These are phyloP conservation scores for Kryptolebias marmoratus DNA, from an alignment of 2,113 vertebrate species.

Conservation along the genomic window DNA sequence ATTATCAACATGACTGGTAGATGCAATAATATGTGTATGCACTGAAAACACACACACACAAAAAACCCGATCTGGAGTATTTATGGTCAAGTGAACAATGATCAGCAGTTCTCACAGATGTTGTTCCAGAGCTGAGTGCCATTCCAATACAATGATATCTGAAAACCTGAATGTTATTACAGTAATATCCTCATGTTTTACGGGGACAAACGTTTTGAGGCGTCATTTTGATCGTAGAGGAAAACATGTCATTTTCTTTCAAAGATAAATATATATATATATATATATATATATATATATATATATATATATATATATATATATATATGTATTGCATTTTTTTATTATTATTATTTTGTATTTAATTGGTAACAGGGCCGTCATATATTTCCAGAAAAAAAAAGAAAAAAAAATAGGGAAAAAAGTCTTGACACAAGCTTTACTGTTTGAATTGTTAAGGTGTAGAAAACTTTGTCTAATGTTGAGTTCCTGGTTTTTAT, in stretches of 20 bases:
- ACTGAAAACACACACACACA: slow-evolving; percentile 75
- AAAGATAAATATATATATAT: slow-evolving; percentile 57
- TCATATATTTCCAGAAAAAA: slow-evolving; percentile 80
- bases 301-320: slow-evolving; percentile 36
- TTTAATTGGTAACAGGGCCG: slow-evolving; percentile 83
- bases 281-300: background rate
- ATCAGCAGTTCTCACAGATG: slow-evolving; percentile 58
- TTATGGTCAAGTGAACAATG: slow-evolving; percentile 60
- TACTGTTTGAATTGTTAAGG: slow-evolving; percentile 90
- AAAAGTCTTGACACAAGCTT: slow-evolving; percentile 87
- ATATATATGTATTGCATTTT: slow-evolving; percentile 19
- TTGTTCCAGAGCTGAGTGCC: slow-evolving; percentile 65
- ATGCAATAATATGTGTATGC: slow-evolving; percentile 85
- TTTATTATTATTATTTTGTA: slow-evolving; percentile 63
- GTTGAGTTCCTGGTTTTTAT: slow-evolving; percentile 91
- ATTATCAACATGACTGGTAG: slow-evolving; percentile 78
- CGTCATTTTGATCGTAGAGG: slow-evolving; percentile 58
- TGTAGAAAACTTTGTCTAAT: slow-evolving; percentile 89
- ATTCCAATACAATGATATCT: slow-evolving; percentile 68
- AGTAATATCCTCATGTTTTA: slow-evolving; percentile 69
- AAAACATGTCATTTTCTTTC: slow-evolving; percentile 60
- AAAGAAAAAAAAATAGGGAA: no score
- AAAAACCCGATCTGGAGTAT: slow-evolving; percentile 68
- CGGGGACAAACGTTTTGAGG: slow-evolving; percentile 61
- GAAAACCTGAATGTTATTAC: slow-evolving; percentile 78